Conservation (phyloP, 1,140 invertebrate genomes). For the Yoshiicerus persimilis region DNA sequence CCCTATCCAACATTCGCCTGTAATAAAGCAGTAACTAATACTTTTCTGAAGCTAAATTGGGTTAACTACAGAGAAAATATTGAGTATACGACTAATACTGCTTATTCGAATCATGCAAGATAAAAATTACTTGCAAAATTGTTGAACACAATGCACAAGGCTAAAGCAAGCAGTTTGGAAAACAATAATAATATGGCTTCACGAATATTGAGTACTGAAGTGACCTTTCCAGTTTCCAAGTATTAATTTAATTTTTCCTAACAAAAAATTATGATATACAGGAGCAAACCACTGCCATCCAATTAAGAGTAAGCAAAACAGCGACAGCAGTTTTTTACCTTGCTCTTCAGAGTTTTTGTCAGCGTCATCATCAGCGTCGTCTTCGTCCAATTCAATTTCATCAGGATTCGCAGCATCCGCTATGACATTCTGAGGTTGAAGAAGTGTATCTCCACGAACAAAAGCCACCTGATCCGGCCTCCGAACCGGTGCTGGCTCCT, state of each 20-base stretch:
- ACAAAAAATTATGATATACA: too few relatives aligned
- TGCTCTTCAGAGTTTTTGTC: conserved; percentile 64
- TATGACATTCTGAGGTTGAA: conserved; percentile 67
- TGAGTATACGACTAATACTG: not conserved
- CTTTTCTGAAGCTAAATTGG: not conserved
- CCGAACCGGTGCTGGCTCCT: conserved; percentile 19
- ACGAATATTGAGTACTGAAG: too few relatives aligned
- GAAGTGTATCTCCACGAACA: conserved; percentile 82
- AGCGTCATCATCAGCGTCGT: conserved; percentile 61
- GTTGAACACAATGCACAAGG: too few relatives aligned
- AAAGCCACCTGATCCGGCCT: conserved; percentile 72
- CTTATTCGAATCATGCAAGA: not conserved
- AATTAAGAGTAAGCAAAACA: too few relatives aligned
- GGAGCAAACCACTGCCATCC: too few relatives aligned
- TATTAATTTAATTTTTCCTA: too few relatives aligned
- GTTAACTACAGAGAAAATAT: not conserved
- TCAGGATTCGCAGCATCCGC: conserved; percentile 81
- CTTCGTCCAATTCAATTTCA: conserved; percentile 85
- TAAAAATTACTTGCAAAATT: not conserved
- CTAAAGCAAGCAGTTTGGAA: too few relatives aligned
- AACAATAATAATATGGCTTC: too few relatives aligned
- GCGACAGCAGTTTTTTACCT: too few relatives aligned
- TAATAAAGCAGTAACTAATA: not conserved
- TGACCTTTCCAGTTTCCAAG: too few relatives aligned
- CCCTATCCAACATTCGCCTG: not conserved